Evolutionary conservation across 2,797 vertebrate species (phyloP), one percentile per base, ranked within the genome.

Genomic region (Neoniphon sammara): DNA sequence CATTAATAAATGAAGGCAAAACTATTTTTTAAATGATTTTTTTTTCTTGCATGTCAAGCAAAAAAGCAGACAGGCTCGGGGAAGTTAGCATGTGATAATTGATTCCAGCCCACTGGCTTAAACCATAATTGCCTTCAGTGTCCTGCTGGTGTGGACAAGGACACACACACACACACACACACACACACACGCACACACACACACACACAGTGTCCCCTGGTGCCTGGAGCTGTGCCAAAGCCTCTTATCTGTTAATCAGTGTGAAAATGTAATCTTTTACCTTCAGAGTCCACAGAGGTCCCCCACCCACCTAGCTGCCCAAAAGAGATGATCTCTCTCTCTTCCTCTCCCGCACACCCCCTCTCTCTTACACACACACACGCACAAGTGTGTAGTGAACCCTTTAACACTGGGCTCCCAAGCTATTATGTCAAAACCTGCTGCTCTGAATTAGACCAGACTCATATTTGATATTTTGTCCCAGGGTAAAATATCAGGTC

Each of bases 241-340:
- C 92, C 86, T 70, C 91, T 93, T 93, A 93, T 89, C 87, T 4
- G 73, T 79, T 93, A 92, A 92, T 91, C 87, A 53, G 83, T 67
- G 77, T 87, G 73, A 84, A 89, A 89, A 83, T 90, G 78, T 91
- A 89, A 89, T 91, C 87, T 92, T 92, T 91, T 82, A 91, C 84
- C 84, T 88, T 78, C 59, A 47, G 66, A 76, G 68, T 73, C 30
- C 3, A 1, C 50, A 69, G 39, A 65, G 67, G 7, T 56, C 67
- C 68, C 52, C 34, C 65, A 14, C 60, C 46, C 63, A 70, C n/a
- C n/a, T 62, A 69, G 20, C 64, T 17, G 11, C 23, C 57, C 75
- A 58, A 77, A 59, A 69, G 39, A 42, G 34, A 34, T 77, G 52
- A 72, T 56, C 56, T 1, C 15, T n/a, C 15, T 14, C 42, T 17